Evolutionary conservation across 2,888 invertebrate genomes (phyloP).

Genomic region (Drosophila suboccidentalis): DNA sequence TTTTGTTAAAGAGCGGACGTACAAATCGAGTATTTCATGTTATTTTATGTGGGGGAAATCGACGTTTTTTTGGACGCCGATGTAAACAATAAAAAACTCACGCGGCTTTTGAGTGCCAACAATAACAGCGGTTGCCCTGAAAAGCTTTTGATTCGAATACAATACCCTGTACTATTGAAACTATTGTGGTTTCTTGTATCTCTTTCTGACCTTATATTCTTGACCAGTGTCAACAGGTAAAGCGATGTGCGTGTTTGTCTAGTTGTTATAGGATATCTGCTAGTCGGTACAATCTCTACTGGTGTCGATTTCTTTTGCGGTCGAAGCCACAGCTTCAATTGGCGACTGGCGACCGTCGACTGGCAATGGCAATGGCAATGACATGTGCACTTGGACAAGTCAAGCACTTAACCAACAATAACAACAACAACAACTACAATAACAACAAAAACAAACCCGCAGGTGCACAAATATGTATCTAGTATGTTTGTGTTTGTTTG

Average conservation of each 20-base stretch:
- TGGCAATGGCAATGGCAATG: constrained; percentile 61
- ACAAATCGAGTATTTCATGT: constrained; percentile 32
- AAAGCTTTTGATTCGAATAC: constrained; percentile 18
- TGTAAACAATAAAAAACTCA: constrained; percentile 35
- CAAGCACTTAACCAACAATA: constrained; percentile 37
- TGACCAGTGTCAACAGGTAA: neutral
- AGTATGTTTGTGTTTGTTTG: constrained; percentile 18
- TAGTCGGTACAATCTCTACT: constrained; percentile 1
- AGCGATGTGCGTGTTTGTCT: neutral
- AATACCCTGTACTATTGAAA: constrained; percentile 18
- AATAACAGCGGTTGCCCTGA: constrained; percentile 42
- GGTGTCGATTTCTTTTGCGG: constrained; percentile 13
- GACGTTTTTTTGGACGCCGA: constrained; percentile 4
- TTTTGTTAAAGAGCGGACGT: constrained; percentile 31
- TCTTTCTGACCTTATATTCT: neutral
- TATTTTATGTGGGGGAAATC: constrained; percentile 21
- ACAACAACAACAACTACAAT: constrained; percentile 26
- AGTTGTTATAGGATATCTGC: constrained; percentile 13
- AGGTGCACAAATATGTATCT: constrained; percentile 60
- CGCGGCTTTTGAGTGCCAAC: constrained; percentile 23
- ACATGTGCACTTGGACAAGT: constrained; percentile 64
- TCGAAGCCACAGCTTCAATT: constrained; percentile 27
- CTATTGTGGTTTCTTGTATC: neutral
- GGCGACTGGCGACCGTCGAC: constrained; percentile 22
- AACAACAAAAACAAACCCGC: constrained; percentile 27